phyloP scores from a whole-genome alignment of 2,888 invertebrate genomes.

The Macrosoma leucophasiata region DNA sequence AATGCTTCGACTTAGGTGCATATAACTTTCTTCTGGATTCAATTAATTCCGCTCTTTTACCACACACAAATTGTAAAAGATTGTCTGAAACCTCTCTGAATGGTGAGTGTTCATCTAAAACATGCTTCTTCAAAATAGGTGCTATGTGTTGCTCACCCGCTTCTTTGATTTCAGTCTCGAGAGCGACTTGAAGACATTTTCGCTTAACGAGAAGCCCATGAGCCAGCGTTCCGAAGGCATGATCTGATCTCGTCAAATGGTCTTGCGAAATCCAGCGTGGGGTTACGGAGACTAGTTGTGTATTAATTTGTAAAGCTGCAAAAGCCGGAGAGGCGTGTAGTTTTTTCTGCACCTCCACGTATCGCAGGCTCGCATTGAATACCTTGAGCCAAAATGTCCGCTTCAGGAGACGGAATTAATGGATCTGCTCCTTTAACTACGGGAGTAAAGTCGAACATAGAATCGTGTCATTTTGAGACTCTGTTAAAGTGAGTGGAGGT shows the following conservation, averaged over 20 bases:
- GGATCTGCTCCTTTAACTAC: constrained; percentile 7
- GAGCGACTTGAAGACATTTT: constrained; percentile 5
- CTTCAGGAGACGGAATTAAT: constrained; percentile 1
- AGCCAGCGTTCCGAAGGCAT: constrained; percentile 5
- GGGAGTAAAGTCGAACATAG: constrained; percentile 5
- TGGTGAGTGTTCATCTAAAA: background rate
- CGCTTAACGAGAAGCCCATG: constrained; percentile 7
- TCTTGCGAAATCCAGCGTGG: constrained; percentile 5
- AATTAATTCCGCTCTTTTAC: no score
- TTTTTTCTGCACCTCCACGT: background rate
- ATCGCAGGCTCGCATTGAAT: background rate
- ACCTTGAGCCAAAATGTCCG: constrained; percentile 5
- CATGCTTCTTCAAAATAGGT: constrained; percentile 9
- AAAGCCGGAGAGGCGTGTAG: constrained; percentile 4
- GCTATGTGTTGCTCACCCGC: constrained; percentile 3
- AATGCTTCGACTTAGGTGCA: no score
- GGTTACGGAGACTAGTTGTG: constrained; percentile 1
- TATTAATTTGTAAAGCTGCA: constrained; percentile 1
- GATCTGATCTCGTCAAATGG: constrained; percentile 6
- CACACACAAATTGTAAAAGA: no score
- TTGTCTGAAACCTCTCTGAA: constrained; percentile 1
- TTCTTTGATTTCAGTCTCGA: constrained; percentile 1
- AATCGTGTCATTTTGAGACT: no score
- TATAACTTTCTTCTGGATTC: no score
- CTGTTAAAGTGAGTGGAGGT: no score